A percentile compares a stretch with the other conserved stretches of the same genome.
These are phyloP conservation scores for Poecilus cupreus DNA, from an alignment of 2,888 invertebrate species.

Conservation along the genomic window DNA sequence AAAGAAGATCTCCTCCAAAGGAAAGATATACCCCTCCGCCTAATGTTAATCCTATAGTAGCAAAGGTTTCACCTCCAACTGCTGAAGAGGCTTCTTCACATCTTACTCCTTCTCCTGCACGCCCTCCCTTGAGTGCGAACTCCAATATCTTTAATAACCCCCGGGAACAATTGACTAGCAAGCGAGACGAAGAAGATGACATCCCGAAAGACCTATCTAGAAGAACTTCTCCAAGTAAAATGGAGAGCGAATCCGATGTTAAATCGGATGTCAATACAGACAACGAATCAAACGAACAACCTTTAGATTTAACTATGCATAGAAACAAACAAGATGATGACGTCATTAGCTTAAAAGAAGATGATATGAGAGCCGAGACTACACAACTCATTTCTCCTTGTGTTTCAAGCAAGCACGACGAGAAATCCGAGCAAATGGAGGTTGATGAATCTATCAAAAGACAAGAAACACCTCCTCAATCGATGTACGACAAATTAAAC, in stretches of 20 bases:
- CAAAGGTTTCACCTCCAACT: slow-evolving; percentile 81
- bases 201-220: slow-evolving; percentile 68
- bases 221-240: slow-evolving; percentile 71
- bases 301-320: slow-evolving; percentile 83
- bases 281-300: slow-evolving; percentile 78
- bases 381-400: not conserved
- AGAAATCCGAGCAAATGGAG: slow-evolving; percentile 76
- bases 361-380: slow-evolving; percentile 25
- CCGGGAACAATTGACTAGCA: slow-evolving; percentile 65
- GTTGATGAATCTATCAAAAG: slow-evolving; percentile 71
- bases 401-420: slow-evolving; percentile 69
- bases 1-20: slow-evolving; percentile 67
- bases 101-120: slow-evolving; percentile 80
- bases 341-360: slow-evolving; percentile 48
- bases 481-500: slow-evolving; percentile 66
- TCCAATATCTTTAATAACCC: slow-evolving; percentile 67
- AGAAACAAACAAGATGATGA: slow-evolving; percentile 71
- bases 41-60: slow-evolving; percentile 55
- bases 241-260: slow-evolving; percentile 67
- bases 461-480: slow-evolving; percentile 71
- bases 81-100: slow-evolving; percentile 80
- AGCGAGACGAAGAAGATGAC: slow-evolving; percentile 65
- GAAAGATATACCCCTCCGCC: slow-evolving; percentile 77
- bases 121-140: slow-evolving; percentile 72
- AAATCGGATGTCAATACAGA: slow-evolving; percentile 64